phyloP scores from a whole-genome alignment of 2,113 vertebrate genomes.

The Notiomystis cincta region DNA sequence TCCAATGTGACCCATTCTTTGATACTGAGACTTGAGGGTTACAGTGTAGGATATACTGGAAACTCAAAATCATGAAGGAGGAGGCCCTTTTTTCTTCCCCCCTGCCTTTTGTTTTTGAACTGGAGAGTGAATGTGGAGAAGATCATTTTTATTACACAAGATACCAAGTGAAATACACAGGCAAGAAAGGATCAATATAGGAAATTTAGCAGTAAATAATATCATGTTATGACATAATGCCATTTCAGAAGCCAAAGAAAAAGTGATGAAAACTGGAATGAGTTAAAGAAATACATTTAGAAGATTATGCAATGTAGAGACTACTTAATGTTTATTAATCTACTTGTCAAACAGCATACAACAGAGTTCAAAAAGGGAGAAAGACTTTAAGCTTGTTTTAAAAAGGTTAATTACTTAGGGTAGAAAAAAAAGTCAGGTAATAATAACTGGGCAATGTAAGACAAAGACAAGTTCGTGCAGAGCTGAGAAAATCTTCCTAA shows the following conservation, averaged over 20 bases:
- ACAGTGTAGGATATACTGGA: background rate
- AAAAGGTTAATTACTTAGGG: background rate
- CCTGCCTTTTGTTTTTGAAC: accelerated
- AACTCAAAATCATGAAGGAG: background rate
- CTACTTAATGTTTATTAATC: background rate
- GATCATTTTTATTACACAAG: background rate
- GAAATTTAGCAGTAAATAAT: background rate
- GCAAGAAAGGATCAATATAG: background rate
- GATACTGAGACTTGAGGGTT: background rate
- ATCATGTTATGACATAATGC: background rate
- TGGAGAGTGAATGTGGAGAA: background rate
- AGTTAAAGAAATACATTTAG: background rate
- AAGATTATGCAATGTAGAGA: background rate
- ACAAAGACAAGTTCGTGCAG: background rate
- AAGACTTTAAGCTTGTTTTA: background rate
- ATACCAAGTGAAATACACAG: background rate
- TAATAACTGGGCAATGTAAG: background rate
- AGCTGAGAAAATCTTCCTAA: background rate
- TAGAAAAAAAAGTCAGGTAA: background rate
- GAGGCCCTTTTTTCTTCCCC: background rate
- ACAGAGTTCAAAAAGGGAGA: background rate
- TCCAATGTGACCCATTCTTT: background rate
- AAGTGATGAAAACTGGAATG: background rate
- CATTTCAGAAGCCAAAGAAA: background rate
- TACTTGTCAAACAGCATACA: background rate